A percentile compares a stretch with the other conserved stretches of the same genome.
Evolutionary conservation across 2,888 invertebrate genomes (phyloP).

Genomic region (Pollenia griseotomentosa): DNA sequence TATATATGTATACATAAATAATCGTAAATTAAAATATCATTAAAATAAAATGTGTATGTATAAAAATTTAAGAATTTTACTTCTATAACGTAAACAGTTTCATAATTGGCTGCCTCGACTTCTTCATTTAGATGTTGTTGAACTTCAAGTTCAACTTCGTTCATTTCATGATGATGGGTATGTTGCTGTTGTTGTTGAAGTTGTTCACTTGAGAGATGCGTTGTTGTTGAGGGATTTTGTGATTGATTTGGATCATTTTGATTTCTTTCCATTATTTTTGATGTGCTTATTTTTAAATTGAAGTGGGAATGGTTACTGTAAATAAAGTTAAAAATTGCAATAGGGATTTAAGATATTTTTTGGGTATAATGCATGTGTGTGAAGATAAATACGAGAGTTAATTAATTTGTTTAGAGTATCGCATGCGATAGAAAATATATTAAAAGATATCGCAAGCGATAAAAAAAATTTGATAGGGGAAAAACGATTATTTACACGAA

Average conservation of each 20-base stretch:
- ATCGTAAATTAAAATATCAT: background rate
- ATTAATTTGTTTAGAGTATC: no score
- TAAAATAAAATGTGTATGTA: background rate
- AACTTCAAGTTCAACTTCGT: slow-evolving; percentile 67
- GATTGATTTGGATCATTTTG: slow-evolving; percentile 60
- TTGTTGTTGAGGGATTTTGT: slow-evolving; percentile 69
- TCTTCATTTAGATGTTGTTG: slow-evolving; percentile 71
- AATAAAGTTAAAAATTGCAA: no score
- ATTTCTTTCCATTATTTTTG: slow-evolving; percentile 65
- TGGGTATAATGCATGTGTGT: no score
- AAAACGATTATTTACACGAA: no score
- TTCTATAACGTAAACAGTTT: slow-evolving; percentile 71
- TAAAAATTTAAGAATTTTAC: slow-evolving; percentile 28
- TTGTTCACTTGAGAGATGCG: slow-evolving; percentile 59
- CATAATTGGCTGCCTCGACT: slow-evolving; percentile 66
- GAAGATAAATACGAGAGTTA: no score
- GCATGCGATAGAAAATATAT: no score
- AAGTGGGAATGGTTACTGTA: no score
- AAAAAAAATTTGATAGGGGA: no score
- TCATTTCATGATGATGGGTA: slow-evolving; percentile 68
- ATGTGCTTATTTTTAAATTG: background rate
- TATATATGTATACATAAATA: background rate
- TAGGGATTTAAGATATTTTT: no score
- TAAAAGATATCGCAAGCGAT: no score
- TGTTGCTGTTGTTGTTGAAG: slow-evolving; percentile 45